Percentiles rank a stretch among this genome's conserved stretches.
Evolutionary conservation across 2,113 vertebrate genomes (phyloP).

Genomic region (Morone chrysops): DNA sequence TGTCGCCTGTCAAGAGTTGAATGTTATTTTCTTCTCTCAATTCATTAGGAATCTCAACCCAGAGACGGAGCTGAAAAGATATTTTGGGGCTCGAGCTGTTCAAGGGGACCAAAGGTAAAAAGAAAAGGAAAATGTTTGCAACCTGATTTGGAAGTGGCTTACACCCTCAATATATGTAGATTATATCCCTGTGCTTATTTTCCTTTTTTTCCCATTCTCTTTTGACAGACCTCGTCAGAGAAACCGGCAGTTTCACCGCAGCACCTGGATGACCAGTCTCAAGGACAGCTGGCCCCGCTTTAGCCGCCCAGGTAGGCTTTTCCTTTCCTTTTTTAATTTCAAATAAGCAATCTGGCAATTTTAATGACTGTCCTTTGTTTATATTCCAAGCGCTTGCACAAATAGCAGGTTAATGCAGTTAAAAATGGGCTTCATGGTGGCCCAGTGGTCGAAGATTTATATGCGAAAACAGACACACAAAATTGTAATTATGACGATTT

Average conservation of each 20-base stretch:
- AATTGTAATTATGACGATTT: not conserved
- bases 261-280: slow-evolving; percentile 91
- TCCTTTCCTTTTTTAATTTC: not conserved
- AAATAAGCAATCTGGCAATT: not conserved
- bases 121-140: slow-evolving; percentile 56
- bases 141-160: not conserved
- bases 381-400: no score
- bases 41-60: slow-evolving; percentile 92
- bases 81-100: slow-evolving; percentile 95
- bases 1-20: not conserved
- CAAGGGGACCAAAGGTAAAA: slow-evolving; percentile 95
- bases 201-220: not conserved
- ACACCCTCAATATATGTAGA: not conserved
- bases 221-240: slow-evolving; percentile 87
- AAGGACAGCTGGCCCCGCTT: slow-evolving; percentile 96
- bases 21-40: not conserved
- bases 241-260: slow-evolving; percentile 90
- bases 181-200: not conserved
- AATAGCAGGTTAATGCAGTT: not conserved
- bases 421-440: not conserved
- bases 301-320: slow-evolving; percentile 90
- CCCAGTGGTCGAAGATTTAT: not conserved
- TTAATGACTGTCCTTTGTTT: not conserved
- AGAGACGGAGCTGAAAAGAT: slow-evolving; percentile 96
- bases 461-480: not conserved